Evolutionary conservation across 2,113 vertebrate species (phyloP), one percentile per base, ranked within the genome.

Genomic region (Bujurquina vittata): DNA sequence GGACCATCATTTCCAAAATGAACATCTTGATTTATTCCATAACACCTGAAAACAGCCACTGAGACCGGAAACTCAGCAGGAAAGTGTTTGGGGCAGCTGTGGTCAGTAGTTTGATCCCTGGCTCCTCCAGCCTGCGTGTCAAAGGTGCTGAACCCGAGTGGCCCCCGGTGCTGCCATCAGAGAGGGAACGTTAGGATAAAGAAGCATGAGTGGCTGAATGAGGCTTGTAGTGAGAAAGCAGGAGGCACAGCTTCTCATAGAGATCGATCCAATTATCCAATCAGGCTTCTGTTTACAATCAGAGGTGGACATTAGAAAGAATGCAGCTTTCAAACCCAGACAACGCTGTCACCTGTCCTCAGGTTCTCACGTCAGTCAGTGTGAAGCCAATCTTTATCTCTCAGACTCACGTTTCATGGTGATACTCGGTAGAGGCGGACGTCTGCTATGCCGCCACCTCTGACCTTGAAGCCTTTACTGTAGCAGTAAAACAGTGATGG

Each of bases 401-500:
- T 49, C 26, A 67, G 49, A 43, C 22, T 49, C 4, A 0, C 7
- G 54, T 40, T 33, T 57, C 17, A 26, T 8, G 18, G 22, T 14
- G 57, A 55, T 11, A 72, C 52, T 81, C 79, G 14, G 60, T 65
- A 14, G 72, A 61, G 72, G 20, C 65, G n/a, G 35, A 60, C 20
- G 9, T 46, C 33, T 17, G 0, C 17, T 20, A 23, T 31, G 43
- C 62, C 52, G 6, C 59, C 73, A 77, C 40, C 84, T 73, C 77
- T 56, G 37, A 84, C 63, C 80, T 60, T 22, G 26, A 43, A 73
- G 62, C 46, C 61, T 58, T 79, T 81, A 79, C 67, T 49, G 60
- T 31, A 57, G 26, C 78, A 18, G 57, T 88, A 61, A 82, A 84
- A 60, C 46, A 26, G 33, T 86, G 73, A 86, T 18, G 74, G 83